These are phyloP conservation scores for Meganola albula DNA, from an alignment of 2,888 invertebrate genomes.

Conservation along the genomic window DNA sequence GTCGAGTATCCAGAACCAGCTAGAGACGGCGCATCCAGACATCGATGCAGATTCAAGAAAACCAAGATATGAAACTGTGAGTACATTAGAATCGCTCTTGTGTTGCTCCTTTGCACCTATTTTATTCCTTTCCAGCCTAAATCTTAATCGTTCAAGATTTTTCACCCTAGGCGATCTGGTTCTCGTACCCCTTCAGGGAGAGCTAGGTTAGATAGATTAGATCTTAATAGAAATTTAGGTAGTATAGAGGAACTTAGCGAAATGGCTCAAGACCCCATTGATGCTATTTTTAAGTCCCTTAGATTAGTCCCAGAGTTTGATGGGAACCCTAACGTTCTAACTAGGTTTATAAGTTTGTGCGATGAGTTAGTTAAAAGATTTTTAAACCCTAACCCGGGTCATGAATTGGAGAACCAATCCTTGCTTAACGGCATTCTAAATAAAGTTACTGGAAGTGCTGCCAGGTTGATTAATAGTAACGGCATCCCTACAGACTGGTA, in stretches of 20 bases:
- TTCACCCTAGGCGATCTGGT: slow-evolving; percentile 3
- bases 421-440: slow-evolving; percentile 6
- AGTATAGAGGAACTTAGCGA: not conserved
- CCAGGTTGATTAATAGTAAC: slow-evolving; percentile 4
- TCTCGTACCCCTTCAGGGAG: not conserved
- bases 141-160: slow-evolving; percentile 2
- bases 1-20: slow-evolving; percentile 3
- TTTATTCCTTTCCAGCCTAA: too few relatives aligned
- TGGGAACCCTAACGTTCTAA: slow-evolving; percentile 2
- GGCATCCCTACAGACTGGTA: slow-evolving; percentile 7
- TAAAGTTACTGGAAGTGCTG: slow-evolving; percentile 3
- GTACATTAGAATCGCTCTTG: slow-evolving; percentile 4
- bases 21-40: slow-evolving; percentile 3
- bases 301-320: slow-evolving; percentile 1
- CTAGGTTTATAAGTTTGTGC: slow-evolving; percentile 2
- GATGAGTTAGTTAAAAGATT: not conserved
- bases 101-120: slow-evolving; percentile 5
- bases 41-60: slow-evolving; percentile 2
- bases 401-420: not conserved
- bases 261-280: slow-evolving; percentile 3
- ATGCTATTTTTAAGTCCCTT: not conserved
- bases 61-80: not conserved
- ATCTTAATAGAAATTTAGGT: slow-evolving; percentile 4
- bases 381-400: not conserved
- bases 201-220: slow-evolving; percentile 1